Conservation (phyloP, 2,113 vertebrate genomes). For the Tychaedon coryphoeus region DNA sequence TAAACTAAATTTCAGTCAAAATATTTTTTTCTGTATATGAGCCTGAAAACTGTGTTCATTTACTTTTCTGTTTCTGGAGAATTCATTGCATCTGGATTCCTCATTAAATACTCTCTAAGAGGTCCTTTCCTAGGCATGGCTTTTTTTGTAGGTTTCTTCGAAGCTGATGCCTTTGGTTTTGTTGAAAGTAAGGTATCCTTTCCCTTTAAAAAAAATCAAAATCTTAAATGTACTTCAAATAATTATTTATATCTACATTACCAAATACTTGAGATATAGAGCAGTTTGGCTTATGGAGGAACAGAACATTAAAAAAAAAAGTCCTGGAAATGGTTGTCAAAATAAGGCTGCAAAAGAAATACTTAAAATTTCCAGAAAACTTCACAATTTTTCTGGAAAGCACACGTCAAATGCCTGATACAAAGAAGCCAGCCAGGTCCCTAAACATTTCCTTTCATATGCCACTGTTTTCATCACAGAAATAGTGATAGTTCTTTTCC, state of each 20-base stretch:
- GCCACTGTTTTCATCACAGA: not conserved
- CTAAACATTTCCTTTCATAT: not conserved
- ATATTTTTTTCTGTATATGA: not conserved
- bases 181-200: not conserved
- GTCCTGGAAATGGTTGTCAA: not conserved
- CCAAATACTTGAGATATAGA: not conserved
- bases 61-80: constrained; percentile 36
- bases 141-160: not conserved
- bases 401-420: not conserved
- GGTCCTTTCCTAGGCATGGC: not conserved
- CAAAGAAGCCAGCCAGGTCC: not conserved
- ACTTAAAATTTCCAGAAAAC: not conserved
- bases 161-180: not conserved
- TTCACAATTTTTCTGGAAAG: not conserved
- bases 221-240: not conserved
- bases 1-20: not conserved
- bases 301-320: not conserved
- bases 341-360: not conserved
- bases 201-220: not conserved
- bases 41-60: not conserved
- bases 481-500: not conserved
- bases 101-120: not conserved
- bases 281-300: not conserved
- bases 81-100: not conserved
- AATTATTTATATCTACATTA: not conserved